Evolutionary conservation across 1,140 invertebrate genomes (phyloP).

Genomic region (Asbolus verrucosus): DNA sequence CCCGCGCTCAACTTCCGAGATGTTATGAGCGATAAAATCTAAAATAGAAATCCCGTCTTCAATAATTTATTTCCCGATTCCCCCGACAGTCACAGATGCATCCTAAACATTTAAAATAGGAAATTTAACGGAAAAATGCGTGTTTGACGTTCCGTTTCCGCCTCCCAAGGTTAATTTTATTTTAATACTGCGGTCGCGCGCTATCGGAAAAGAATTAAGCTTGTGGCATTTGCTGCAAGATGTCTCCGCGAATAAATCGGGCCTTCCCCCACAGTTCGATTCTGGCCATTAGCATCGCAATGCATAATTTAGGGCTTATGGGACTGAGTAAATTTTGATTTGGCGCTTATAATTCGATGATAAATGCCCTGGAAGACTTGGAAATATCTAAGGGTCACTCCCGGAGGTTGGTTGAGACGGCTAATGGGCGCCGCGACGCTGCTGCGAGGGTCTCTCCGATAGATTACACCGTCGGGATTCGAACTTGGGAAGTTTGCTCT

Average conservation of each 20-base stretch:
- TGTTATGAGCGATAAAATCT: constrained; percentile 21
- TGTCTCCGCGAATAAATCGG: too few species aligned
- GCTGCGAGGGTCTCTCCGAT: constrained; percentile 55
- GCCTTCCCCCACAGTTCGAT: constrained; percentile 24
- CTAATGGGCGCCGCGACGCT: constrained; percentile 57
- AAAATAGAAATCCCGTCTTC: constrained; percentile 17
- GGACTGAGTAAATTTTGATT: too few species aligned
- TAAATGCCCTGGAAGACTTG: constrained; percentile 55
- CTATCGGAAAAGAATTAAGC: constrained; percentile 54
- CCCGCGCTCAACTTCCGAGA: constrained; percentile 20
- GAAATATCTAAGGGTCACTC: constrained; percentile 52
- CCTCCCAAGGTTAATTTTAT: constrained; percentile 51
- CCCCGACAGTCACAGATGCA: constrained; percentile 39
- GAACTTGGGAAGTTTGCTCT: constrained; percentile 56
- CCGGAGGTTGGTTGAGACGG: constrained; percentile 53
- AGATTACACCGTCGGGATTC: constrained; percentile 63
- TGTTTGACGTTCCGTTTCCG: constrained; percentile 53
- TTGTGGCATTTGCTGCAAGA: constrained; percentile 41
- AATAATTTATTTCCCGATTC: constrained; percentile 47
- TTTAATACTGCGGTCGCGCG: constrained; percentile 52
- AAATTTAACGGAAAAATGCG: constrained; percentile 53
- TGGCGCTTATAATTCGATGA: constrained; percentile 56
- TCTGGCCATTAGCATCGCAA: constrained; percentile 33
- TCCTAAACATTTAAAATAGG: constrained; percentile 45
- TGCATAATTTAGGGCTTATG: constrained; percentile 26